Evolutionary conservation across 1,140 invertebrate species (phyloP), one percentile per base, ranked within the genome.

Genomic region (Temnothorax nylanderi): DNA sequence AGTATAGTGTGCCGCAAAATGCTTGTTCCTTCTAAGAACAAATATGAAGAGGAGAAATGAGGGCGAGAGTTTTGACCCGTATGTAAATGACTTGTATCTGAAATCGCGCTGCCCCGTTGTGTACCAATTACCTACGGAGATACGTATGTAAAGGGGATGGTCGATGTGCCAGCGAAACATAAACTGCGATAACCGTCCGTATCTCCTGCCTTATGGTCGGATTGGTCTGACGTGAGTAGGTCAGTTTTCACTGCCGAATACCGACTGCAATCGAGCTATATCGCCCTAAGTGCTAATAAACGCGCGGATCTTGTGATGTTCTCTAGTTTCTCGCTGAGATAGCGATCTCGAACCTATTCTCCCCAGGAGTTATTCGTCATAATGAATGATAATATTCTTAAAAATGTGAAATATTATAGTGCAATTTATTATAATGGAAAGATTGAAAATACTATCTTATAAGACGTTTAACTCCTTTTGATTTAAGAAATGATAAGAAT

Each of bases 101-200:
- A 90, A 80, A 76, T 90, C 80, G 69, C 85, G 69, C 85, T 60
- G 81, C 78, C 89, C 89, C 89, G 89, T 90, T 89, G 88, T 87
- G 86, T 90, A 90, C 87, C 86, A 90, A 90, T 90, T 90, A 90
- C 78, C 76, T 26, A 71, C 88, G 80, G 74, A 88, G 86, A 90
- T 87, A 88, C 78, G 82, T 72, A 82, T 60, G 80, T 89, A 90
- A 89, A 87, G 88, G 88, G 88, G 85, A 84, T 86, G 74, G 72
- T 75, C 56, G 85, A 84, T 78, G 72, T 75, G 64, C 47, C 74
- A 81, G 62, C 85, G 88, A 67, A 85, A 87, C 81, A 90, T 85
- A 89, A 90, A 90, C 89, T 86, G 88, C 78, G 88, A 90, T 90
- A 90, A 90, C 80, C 89, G 89, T 90, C 85, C 80, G 88, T 72